These are phyloP conservation scores for Otolemur garnettii DNA, from an alignment of 2,113 vertebrate genomes.

Conservation along the genomic window DNA sequence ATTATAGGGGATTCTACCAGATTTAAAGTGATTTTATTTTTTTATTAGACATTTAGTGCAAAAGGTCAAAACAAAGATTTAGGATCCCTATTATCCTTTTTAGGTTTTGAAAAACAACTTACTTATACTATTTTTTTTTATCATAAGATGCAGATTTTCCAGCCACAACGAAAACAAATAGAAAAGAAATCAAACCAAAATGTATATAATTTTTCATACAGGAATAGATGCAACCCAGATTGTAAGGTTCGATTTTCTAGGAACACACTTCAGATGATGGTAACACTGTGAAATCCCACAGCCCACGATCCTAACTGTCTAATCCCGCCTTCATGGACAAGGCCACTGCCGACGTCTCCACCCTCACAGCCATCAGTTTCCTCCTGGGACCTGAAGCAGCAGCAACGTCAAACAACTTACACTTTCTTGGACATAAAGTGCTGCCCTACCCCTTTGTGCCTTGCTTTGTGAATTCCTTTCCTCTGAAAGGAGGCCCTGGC, in stretches of 20 bases:
- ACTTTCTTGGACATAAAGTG: neutral
- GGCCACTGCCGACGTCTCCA: neutral
- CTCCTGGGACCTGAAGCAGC: neutral
- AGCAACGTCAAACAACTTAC: neutral
- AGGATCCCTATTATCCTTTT: neutral
- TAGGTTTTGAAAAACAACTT: constrained; percentile 2
- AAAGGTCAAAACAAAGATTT: constrained; percentile 51
- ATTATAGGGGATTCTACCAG: constrained; percentile 63
- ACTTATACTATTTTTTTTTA: constrained; percentile 46
- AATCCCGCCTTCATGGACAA: neutral
- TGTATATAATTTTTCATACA: neutral
- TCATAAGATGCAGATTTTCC: neutral
- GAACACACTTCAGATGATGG: neutral
- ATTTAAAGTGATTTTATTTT: constrained; percentile 68
- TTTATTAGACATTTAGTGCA: constrained; percentile 54
- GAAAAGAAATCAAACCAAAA: constrained; percentile 34
- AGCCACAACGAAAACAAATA: constrained; percentile 25
- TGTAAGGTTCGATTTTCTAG: constrained; percentile 18
- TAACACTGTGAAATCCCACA: neutral
- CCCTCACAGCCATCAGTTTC: neutral
- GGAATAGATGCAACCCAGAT: constrained; percentile 23
- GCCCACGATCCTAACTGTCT: neutral
- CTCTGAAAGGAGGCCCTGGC: neutral
- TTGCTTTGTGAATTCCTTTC: neutral
- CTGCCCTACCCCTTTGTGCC: neutral